phyloP scores from a whole-genome alignment of 2,113 vertebrate genomes.

The Eupsittula cactorum region DNA sequence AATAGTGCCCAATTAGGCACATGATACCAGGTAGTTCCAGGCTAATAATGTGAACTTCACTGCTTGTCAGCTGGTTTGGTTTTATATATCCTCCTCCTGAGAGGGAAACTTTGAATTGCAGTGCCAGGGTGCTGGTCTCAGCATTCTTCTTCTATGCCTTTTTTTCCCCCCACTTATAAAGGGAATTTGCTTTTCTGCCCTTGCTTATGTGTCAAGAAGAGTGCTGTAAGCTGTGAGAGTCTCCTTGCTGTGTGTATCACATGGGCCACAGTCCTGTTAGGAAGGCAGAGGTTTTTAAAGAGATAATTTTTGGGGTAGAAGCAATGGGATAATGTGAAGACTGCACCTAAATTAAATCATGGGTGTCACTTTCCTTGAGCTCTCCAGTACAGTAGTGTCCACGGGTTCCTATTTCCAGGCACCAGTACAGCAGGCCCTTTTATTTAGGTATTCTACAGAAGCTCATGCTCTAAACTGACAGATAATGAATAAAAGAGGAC shows the following conservation, averaged over 20 bases:
- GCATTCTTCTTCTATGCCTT: neutral
- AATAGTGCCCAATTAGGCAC: too few relatives aligned
- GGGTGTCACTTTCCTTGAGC: neutral
- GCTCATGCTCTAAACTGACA: neutral
- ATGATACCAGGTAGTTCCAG: neutral
- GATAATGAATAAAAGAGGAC: neutral
- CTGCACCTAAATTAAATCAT: neutral
- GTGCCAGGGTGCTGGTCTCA: neutral
- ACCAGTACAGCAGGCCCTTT: neutral
- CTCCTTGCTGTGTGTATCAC: accelerated
- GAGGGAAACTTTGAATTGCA: neutral
- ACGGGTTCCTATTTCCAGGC: neutral
- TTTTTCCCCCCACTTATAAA: accelerated
- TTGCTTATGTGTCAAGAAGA: neutral
- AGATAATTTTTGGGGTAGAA: neutral
- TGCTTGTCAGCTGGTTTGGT: neutral
- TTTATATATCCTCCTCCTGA: neutral
- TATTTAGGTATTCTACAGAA: neutral
- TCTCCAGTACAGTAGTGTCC: neutral
- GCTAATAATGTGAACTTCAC: neutral
- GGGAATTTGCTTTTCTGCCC: neutral
- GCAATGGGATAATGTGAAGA: neutral
- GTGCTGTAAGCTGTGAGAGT: neutral
- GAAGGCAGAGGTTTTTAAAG: neutral
- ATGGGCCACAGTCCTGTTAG: neutral